Percentiles rank a stretch among this genome's conserved stretches.
Evolutionary conservation across 2,888 invertebrate genomes (phyloP).

Genomic region (Escarpia spicata): DNA sequence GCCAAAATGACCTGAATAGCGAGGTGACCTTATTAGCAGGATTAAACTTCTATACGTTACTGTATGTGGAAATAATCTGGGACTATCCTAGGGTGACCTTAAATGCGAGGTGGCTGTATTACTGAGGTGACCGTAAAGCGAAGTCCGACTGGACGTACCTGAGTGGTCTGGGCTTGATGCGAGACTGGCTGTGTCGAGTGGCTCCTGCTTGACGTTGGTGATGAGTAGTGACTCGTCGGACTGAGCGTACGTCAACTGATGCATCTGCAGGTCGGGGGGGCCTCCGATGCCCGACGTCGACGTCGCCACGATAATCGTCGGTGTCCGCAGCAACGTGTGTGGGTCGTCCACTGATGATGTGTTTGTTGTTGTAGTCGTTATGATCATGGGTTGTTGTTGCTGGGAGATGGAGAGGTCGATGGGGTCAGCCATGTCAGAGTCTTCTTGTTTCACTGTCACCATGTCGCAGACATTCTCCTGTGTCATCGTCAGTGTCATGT

Average conservation of each 20-base stretch:
- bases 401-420: constrained; percentile 31
- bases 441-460: constrained; percentile 52
- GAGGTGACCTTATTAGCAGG: too few species aligned
- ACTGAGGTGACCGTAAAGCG: too few species aligned
- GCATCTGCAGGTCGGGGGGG: background rate
- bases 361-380: constrained; percentile 44
- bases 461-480: constrained; percentile 32
- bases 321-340: constrained; percentile 44
- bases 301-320: constrained; percentile 65
- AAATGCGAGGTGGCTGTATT: too few species aligned
- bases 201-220: constrained; percentile 78
- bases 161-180: constrained; percentile 46
- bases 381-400: constrained; percentile 39
- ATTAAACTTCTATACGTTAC: too few species aligned
- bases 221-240: constrained; percentile 68
- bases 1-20: too few species aligned
- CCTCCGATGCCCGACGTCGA: background rate
- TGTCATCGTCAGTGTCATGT: constrained; percentile 73
- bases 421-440: constrained; percentile 38
- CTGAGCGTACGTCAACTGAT: background rate
- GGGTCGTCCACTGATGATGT: constrained; percentile 45
- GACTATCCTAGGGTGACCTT: too few species aligned
- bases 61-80: too few species aligned
- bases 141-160: constrained; percentile 38
- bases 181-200: constrained; percentile 54